Conservation (phyloP, 1,140 invertebrate genomes). For the Drosophila jambulina region DNA sequence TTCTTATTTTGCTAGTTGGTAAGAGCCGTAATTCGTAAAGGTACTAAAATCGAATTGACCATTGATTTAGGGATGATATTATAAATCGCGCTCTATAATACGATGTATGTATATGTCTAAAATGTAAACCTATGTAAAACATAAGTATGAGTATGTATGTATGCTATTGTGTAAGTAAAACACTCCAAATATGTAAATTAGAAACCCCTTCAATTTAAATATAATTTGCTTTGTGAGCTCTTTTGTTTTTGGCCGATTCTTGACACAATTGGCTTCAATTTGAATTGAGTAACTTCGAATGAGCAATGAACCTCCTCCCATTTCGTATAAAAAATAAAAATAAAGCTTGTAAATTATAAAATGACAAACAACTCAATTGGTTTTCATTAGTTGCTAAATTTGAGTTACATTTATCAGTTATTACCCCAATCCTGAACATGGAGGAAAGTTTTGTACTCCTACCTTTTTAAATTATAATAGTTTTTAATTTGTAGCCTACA, state of each 20-base stretch:
- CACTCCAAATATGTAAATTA: conserved; percentile 83
- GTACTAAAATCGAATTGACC: conserved; percentile 62
- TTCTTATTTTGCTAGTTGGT: conserved; percentile 56
- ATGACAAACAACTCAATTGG: conserved; percentile 12
- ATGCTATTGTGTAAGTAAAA: conserved; percentile 68
- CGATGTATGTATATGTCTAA: conserved; percentile 69
- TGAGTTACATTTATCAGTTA: conserved; percentile 4
- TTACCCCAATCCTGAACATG: not conserved
- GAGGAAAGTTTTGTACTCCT: not conserved
- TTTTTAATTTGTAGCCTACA: conserved; percentile 5
- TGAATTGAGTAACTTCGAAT: conserved; percentile 24
- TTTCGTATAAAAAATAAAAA: conserved; percentile 53
- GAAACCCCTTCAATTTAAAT: conserved; percentile 36
- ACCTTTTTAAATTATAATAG: not conserved
- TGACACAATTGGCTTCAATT: conserved; percentile 24
- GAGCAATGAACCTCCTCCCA: conserved; percentile 40
- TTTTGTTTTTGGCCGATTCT: conserved; percentile 9
- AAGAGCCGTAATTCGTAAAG: conserved; percentile 38
- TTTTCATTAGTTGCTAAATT: conserved; percentile 16
- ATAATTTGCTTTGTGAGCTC: conserved; percentile 55
- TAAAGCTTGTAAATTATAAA: conserved; percentile 79
- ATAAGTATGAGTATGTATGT: conserved; percentile 68
- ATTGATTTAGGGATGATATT: conserved; percentile 57
- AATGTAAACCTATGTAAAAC: conserved; percentile 79
- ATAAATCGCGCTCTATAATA: conserved; percentile 55